A percentile compares a stretch with the other conserved stretches of the same genome.
These are phyloP conservation scores for Ophraella communa DNA, from an alignment of 2,888 invertebrate genomes.

Conservation along the genomic window DNA sequence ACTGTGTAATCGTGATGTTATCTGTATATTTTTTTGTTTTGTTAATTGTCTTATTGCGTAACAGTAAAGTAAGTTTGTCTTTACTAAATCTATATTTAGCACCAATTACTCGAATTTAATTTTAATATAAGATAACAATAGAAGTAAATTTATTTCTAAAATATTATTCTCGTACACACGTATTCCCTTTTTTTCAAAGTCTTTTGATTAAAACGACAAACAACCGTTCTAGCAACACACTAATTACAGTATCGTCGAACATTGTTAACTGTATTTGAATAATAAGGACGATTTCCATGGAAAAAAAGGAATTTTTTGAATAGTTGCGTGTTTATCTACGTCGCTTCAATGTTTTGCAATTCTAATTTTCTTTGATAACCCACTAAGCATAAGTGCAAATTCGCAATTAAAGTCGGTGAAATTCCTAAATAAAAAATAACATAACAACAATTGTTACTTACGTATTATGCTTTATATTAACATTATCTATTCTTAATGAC, in stretches of 20 bases:
- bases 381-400: constrained; percentile 28
- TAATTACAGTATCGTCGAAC: constrained; percentile 29
- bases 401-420: too few relatives aligned
- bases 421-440: constrained; percentile 18
- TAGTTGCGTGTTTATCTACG: constrained; percentile 31
- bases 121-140: too few relatives aligned
- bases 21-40: too few relatives aligned
- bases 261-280: constrained; percentile 38
- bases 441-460: constrained; percentile 19
- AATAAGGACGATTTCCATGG: constrained; percentile 35
- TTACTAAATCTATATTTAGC: too few relatives aligned
- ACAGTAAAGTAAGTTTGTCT: too few relatives aligned
- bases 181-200: background rate
- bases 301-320: constrained; percentile 39
- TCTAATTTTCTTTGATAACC: constrained; percentile 37
- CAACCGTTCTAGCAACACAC: constrained; percentile 7
- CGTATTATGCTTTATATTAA: background rate
- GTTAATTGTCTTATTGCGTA: too few relatives aligned
- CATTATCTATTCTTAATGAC: background rate
- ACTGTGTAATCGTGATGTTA: too few relatives aligned
- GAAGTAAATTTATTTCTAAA: background rate
- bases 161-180: background rate
- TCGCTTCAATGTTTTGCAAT: constrained; percentile 34
- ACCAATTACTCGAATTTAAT: too few relatives aligned
- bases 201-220: background rate